Percentiles rank a stretch among this genome's conserved stretches.
phyloP scores from a whole-genome alignment of 2,113 vertebrate genomes.

The Cottus gobio region DNA sequence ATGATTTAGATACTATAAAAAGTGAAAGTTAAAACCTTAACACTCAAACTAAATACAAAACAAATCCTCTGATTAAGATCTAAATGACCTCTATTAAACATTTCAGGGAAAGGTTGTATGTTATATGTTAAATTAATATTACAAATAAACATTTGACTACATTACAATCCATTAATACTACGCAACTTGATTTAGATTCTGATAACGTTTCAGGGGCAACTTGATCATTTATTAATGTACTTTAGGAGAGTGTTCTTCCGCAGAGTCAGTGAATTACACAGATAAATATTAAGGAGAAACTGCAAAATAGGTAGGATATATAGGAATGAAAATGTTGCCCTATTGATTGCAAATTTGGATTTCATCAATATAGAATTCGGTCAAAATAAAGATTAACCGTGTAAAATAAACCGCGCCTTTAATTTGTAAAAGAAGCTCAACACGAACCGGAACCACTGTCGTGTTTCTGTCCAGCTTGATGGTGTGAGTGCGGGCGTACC shows the following conservation, averaged over 20 bases:
- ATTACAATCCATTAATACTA: too few species aligned
- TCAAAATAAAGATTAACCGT: background rate
- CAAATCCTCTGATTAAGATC: background rate
- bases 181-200: background rate
- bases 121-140: too few species aligned
- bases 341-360: background rate
- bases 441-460: conserved; percentile 1
- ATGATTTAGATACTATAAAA: background rate
- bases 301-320: background rate
- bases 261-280: background rate
- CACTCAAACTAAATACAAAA: too few species aligned
- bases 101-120: too few species aligned
- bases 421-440: background rate
- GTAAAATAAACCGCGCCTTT: conserved; percentile 22
- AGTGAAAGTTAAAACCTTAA: too few species aligned
- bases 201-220: background rate
- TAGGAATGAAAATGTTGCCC: background rate
- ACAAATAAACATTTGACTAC: too few species aligned
- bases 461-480: background rate
- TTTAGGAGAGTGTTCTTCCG: too few species aligned
- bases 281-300: background rate
- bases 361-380: background rate
- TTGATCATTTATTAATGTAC: too few species aligned
- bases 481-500: background rate
- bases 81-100: background rate